phyloP scores from a whole-genome alignment of 2,113 vertebrate genomes.

The Bostrychus sinensis region DNA sequence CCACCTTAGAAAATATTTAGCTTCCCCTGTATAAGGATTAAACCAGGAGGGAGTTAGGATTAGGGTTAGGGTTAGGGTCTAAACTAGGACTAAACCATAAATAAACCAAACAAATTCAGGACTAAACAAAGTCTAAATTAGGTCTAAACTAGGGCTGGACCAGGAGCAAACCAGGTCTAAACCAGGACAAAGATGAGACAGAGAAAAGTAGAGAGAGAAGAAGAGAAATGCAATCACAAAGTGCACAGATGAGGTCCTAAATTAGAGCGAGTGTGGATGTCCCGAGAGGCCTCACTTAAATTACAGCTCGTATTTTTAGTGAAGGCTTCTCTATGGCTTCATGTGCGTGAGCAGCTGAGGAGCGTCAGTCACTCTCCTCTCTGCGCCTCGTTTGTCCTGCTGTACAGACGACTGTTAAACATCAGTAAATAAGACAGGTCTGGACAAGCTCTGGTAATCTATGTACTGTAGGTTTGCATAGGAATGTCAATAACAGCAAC shows the following conservation, averaged over 20 bases:
- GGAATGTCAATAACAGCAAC: neutral
- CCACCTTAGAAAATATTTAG: too few relatives aligned
- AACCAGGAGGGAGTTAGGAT: too few relatives aligned
- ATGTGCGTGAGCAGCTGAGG: slow-evolving; percentile 58
- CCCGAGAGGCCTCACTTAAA: slow-evolving; percentile 60
- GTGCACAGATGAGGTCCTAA: slow-evolving; percentile 62
- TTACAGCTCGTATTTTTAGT: slow-evolving; percentile 74
- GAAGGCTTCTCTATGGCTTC: slow-evolving; percentile 42
- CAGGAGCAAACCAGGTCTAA: neutral
- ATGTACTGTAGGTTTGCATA: slow-evolving; percentile 5
- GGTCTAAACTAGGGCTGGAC: too few relatives aligned
- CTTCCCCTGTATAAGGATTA: too few relatives aligned
- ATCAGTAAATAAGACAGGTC: neutral
- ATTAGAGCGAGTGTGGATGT: slow-evolving; percentile 52
- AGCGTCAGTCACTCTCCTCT: slow-evolving; percentile 60
- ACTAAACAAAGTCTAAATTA: too few relatives aligned
- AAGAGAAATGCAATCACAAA: slow-evolving; percentile 50
- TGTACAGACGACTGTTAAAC: slow-evolving; percentile 4
- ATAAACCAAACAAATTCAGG: too few relatives aligned
- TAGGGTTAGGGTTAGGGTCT: too few relatives aligned
- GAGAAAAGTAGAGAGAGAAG: neutral
- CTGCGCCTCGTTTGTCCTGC: slow-evolving; percentile 32
- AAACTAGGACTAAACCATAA: too few relatives aligned
- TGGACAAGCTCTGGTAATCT: neutral
- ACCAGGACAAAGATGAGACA: neutral